Evolutionary conservation across 2,797 vertebrate species (phyloP), one percentile per base, ranked within the genome.

Genomic region (Rousettus madagascariensis): DNA sequence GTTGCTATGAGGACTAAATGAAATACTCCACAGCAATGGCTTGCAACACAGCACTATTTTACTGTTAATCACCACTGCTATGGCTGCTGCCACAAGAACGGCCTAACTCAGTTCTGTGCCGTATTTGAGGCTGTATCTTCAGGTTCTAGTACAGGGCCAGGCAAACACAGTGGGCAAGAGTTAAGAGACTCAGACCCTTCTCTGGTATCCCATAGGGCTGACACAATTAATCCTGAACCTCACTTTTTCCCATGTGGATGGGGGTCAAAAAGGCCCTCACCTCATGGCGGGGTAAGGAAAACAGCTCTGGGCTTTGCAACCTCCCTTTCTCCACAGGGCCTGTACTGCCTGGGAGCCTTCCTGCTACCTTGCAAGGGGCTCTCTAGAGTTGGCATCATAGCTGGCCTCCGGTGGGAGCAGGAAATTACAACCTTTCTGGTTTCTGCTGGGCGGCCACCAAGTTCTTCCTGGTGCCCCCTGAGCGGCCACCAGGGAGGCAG

Each of bases 401-500:
- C 43, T 63, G 63, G 79, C 19, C 36, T 78, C 5, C 1, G 72
- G 26, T 10, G 33, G n/a, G 28, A 16, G 53, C 74, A 80, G 66
- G 78, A 69, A 80, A 8, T 11, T 22, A 24, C 49, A 43, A 88
- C 13, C 43, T 41, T 28, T 65, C 30, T 75, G 46, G 49, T 65
- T 63, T 83, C 53, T 49, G 68, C 63, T 91, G 30, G 51, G 53
- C 0, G 0, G 69, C 74, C 61, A 72, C 49, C 8, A 9, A 57
- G 13, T 28, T 94, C 68, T 87, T 49, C 84, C 33, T 33, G 4
- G 24, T 17, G 74, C 85, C 93, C 89, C 95, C 69, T 94, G 91
- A 83, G 65, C 3, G 46, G 51, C 91, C 0, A 46, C 89, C 93
- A 97, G 90, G 83, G 55, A 96, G 12, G 57, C 41, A 1, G 2